These are phyloP conservation scores for Hemibagrus wyckioides DNA, from an alignment of 2,113 vertebrate genomes.

Conservation along the genomic window DNA sequence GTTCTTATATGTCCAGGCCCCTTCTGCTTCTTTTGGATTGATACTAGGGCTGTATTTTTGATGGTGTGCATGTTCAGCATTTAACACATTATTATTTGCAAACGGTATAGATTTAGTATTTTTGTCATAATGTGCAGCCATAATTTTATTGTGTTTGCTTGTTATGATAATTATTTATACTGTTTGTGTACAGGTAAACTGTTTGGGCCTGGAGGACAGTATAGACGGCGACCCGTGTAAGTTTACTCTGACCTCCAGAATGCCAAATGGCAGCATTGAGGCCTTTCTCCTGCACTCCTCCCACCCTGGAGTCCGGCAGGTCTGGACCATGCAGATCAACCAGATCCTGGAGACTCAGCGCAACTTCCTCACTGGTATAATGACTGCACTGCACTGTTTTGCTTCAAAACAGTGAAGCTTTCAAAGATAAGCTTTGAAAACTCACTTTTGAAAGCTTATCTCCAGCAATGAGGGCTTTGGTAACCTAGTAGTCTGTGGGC, in stretches of 20 bases:
- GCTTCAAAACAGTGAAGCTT: neutral
- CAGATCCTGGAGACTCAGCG: conserved; percentile 97
- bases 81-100: neutral
- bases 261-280: conserved; percentile 77
- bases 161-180: neutral
- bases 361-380: conserved; percentile 93
- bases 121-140: neutral
- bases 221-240: conserved; percentile 92
- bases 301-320: conserved; percentile 88
- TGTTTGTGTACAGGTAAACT: conserved; percentile 80
- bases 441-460: neutral
- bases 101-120: too few relatives aligned
- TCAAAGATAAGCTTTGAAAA: too few relatives aligned
- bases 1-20: neutral
- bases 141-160: neutral
- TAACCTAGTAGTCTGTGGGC: neutral
- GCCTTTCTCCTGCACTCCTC: conserved; percentile 89
- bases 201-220: conserved; percentile 92
- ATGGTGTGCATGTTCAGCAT: neutral
- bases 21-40: neutral
- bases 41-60: neutral
- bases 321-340: conserved; percentile 95
- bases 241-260: conserved; percentile 90
- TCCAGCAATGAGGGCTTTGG: neutral
- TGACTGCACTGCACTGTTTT: neutral